phyloP scores from a whole-genome alignment of 2,113 vertebrate genomes.

The Gavia stellata region DNA sequence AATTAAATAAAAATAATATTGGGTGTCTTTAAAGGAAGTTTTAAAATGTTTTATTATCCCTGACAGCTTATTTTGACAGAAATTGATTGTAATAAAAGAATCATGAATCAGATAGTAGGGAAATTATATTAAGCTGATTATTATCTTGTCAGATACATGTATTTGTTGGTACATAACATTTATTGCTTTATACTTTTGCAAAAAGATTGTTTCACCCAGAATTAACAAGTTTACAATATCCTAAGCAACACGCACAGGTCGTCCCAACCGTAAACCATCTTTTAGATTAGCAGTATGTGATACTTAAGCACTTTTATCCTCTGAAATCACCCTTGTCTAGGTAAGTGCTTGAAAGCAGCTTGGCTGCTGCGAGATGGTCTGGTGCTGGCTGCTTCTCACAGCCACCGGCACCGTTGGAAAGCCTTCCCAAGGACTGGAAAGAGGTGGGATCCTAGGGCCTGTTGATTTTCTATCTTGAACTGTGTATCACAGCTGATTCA shows the following conservation, averaged over 20 bases:
- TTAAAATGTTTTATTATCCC: background rate
- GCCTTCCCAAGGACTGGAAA: background rate
- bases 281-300: background rate
- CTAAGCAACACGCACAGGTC: background rate
- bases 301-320: background rate
- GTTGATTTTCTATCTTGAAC: background rate
- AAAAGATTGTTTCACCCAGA: background rate
- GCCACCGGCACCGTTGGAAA: rapidly evolving
- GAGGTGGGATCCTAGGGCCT: background rate
- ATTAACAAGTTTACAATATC: background rate
- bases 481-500: background rate
- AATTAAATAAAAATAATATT: background rate
- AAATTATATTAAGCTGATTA: background rate
- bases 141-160: background rate
- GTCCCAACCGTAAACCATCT: background rate
- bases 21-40: background rate
- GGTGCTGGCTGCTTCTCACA: background rate
- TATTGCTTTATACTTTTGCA: background rate
- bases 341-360: background rate
- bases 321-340: background rate
- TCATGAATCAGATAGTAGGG: background rate
- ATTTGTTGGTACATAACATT: rapidly evolving
- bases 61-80: background rate
- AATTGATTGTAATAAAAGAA: background rate
- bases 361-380: background rate